Evolutionary conservation across 2,797 vertebrate genomes (phyloP), one percentile per base, ranked within the genome.

Genomic region (Morelia viridis): DNA sequence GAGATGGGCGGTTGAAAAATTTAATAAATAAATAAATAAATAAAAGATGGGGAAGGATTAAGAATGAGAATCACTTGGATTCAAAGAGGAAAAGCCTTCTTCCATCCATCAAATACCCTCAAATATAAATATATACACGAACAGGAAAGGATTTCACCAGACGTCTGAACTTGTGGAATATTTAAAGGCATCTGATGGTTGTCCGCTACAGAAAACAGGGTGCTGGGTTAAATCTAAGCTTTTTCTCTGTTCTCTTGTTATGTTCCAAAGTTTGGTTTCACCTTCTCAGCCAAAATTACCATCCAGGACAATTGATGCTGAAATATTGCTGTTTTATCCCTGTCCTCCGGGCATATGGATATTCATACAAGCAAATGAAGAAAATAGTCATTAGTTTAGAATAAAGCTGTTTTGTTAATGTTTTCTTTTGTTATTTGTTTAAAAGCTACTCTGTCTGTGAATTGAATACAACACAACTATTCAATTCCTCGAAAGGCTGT

Each of bases 291-390:
- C 89, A 35, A 5, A 1, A 86, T 58, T 13, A 60, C 46, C 9
- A 57, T 46, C 24, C 57, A 91, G 94, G 84, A 1, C 61, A 53
- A 57, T 53, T 84, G 35, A 89, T 93, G 88, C 0, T 24, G 0
- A 84, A 17, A 64, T 93, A 76, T 35, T 91, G 88, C 0, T 80
- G 0, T 71, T 95, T 10, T 46, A 88, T 6, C 89, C 53, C 89
- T 87, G 0, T 26, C 92, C 5, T n/a, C 22, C 7, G 71, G 35
- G 35, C 35, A 41, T 41, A 41, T 2, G 35, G 35, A 41, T 41
- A 41, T 41, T 41, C 35, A 41, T 41, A 41, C 35, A 2, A 41
- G 35, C 35, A 41, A 41, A 41, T 41, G 35, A 41, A 41, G 35
- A 41, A 41, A 41, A 41, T 41, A 41, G 1, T 41, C 35, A 41